Base-by-base conservation (phyloP, 92 coral and sea anemone species). In the Porites rus region DNA sequence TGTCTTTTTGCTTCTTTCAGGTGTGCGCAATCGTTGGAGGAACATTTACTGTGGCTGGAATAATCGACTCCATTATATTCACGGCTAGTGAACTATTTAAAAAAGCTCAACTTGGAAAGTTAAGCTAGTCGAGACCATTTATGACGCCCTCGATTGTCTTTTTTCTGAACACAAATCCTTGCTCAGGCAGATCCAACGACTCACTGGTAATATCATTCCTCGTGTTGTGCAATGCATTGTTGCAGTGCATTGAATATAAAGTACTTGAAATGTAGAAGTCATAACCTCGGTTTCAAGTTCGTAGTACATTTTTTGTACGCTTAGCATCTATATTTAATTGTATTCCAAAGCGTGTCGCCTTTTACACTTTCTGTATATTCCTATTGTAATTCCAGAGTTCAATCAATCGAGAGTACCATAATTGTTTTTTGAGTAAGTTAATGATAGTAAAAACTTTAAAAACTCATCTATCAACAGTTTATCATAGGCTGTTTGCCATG, bases 11-110 rank as follows among this genome's bases (percentile, higher is more conserved):
- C 9, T 7, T 51, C 22, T 88, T 84, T 24, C 88, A 95, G 99
- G 95, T 97, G 12, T 97, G 98, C 75, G 99, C 99, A 22, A 97
- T 95, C 38, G 95, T 97, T 8, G 99, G 99, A 6, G 99, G 98
- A 16, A 97, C 99, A 7, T 97, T 97, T 77, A 97, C 99, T 1
- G 99, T 97, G 21, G 98, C 99, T 1, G 99, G 99, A 11, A 97
- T 97, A 72, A 90, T 97, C 61, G 99, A 97, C 80, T 97, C 99
- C 12, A 89, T 90, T 17, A 88, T 97, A 80, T 95, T 97, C 85
- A 97, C 98, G 6, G 99, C 99, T 21, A 91, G 97, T 38, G 96
- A 89, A 67, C 72, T 97, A 68, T 97, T 93, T 69, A 97, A 93
- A 85, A 97, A 97, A 86, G 96, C 94, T 43, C 99, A 97, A 86